Conservation (phyloP, 2,797 vertebrate species). For the Rhinatrema bivittatum region DNA sequence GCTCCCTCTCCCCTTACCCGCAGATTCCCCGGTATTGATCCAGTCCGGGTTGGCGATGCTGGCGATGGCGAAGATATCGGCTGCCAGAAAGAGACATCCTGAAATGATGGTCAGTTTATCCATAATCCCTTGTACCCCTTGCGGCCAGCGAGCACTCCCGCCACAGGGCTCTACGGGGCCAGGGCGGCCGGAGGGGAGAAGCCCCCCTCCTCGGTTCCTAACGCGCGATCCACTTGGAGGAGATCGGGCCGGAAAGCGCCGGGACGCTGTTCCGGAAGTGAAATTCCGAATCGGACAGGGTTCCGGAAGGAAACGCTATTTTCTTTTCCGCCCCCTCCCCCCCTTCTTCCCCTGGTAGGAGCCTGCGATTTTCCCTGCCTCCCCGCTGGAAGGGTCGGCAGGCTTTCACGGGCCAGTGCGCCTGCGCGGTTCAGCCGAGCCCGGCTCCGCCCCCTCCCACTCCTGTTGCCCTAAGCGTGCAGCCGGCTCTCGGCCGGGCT, state of each 20-base stretch:
- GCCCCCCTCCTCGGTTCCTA: constrained; percentile 24
- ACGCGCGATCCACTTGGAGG: constrained; percentile 29
- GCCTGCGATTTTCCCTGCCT: too few relatives aligned
- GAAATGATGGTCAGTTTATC: constrained; percentile 96
- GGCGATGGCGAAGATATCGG: constrained; percentile 93
- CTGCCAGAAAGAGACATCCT: constrained; percentile 91
- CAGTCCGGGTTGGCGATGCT: constrained; percentile 91
- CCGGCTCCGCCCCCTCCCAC: too few relatives aligned
- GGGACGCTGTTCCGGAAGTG: constrained; percentile 41
- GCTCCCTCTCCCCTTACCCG: constrained; percentile 61
- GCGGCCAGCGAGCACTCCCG: constrained; percentile 38
- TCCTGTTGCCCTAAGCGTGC: too few relatives aligned
- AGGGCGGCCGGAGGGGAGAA: constrained; percentile 25
- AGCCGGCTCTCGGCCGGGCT: too few relatives aligned
- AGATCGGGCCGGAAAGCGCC: constrained; percentile 25
- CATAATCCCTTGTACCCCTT: constrained; percentile 68
- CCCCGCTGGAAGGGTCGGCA: too few relatives aligned
- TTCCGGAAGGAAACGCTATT: neutral
- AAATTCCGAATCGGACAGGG: constrained; percentile 2
- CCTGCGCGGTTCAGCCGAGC: neutral
- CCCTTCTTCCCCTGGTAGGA: neutral
- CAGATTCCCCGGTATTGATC: constrained; percentile 89
- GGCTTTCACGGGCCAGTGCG: neutral
- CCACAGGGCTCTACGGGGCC: constrained; percentile 47
- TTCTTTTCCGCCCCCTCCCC: too few relatives aligned